These are phyloP conservation scores for Drosophila trapezifrons DNA, from an alignment of 1,140 invertebrate genomes.

Conservation along the genomic window DNA sequence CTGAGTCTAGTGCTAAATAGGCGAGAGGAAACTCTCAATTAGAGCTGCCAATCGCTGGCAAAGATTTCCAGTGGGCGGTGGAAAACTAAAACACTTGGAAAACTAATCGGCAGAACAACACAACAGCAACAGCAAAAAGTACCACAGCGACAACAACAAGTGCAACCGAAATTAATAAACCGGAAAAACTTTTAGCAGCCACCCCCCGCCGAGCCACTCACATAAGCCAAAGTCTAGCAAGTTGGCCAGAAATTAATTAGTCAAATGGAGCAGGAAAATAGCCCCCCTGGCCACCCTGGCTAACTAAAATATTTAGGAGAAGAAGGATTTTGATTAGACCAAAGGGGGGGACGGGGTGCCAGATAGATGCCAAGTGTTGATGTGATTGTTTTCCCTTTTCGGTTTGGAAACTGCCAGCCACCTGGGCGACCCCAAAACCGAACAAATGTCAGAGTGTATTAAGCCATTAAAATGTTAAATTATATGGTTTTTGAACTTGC, in stretches of 20 bases:
- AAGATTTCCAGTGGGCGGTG: slow-evolving; percentile 32
- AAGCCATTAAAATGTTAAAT: slow-evolving; percentile 66
- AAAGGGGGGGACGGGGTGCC: not conserved
- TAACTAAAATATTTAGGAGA: slow-evolving; percentile 53
- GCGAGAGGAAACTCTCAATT: slow-evolving; percentile 31
- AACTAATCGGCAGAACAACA: slow-evolving; percentile 27
- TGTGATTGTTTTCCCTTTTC: slow-evolving; percentile 25
- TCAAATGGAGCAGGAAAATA: slow-evolving; percentile 50
- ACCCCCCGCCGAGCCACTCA: not conserved
- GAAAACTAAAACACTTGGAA: slow-evolving; percentile 19
- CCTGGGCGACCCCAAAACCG: slow-evolving; percentile 42
- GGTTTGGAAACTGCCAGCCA: slow-evolving; percentile 32
- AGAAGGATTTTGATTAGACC: slow-evolving; percentile 55
- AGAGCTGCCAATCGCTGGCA: slow-evolving; percentile 40
- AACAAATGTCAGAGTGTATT: slow-evolving; percentile 61
- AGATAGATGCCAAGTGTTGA: slow-evolving; percentile 44
- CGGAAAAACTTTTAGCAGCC: slow-evolving; percentile 54
- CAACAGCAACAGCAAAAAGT: slow-evolving; percentile 1
- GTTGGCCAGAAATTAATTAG: slow-evolving; percentile 76
- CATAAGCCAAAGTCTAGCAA: slow-evolving; percentile 39
- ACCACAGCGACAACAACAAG: slow-evolving; percentile 22
- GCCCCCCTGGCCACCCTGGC: slow-evolving; percentile 19
- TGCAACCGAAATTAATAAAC: slow-evolving; percentile 51
- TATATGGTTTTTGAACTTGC: slow-evolving; percentile 58
- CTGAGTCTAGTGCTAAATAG: slow-evolving; percentile 10